Percentiles rank a stretch among this genome's conserved stretches.
Evolutionary conservation across 2,888 invertebrate genomes (phyloP).

Genomic region (Xylocampa areola): DNA sequence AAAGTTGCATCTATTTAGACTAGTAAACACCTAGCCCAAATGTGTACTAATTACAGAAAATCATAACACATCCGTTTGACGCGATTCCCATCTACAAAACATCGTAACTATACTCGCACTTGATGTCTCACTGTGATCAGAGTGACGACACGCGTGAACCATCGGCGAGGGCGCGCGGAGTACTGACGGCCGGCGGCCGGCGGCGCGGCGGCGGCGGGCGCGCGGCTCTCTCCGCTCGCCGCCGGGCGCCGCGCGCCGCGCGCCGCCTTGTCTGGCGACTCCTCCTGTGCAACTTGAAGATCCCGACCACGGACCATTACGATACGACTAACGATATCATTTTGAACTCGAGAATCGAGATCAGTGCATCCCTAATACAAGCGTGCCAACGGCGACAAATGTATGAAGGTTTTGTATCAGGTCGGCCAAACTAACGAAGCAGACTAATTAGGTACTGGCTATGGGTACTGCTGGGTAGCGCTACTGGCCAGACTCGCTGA

Average conservation of each 20-base stretch:
- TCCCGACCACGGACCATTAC: background rate
- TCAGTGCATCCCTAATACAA: background rate
- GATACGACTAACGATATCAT: background rate
- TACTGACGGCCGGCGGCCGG: slow-evolving; percentile 26
- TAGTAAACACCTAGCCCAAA: no score
- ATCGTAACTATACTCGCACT: slow-evolving; percentile 39
- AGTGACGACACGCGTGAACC: background rate
- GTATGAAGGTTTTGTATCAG: no score
- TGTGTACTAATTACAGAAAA: background rate
- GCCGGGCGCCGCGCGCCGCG: no score
- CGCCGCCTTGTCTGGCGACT: slow-evolving; percentile 35
- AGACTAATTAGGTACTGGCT: no score
- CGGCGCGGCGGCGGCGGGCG: slow-evolving; percentile 26
- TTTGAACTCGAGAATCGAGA: no score
- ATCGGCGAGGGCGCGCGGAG: slow-evolving; percentile 28
- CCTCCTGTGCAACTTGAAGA: background rate
- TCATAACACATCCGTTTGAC: background rate
- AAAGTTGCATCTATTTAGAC: background rate
- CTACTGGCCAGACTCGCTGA: no score
- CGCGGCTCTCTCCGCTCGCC: slow-evolving; percentile 14
- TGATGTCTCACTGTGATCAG: background rate
- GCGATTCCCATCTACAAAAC: no score
- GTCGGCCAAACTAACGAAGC: no score
- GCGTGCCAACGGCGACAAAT: no score
- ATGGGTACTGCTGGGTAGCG: no score